These are phyloP conservation scores for Gavialis gangeticus DNA, from an alignment of 2,113 vertebrate species.

Conservation along the genomic window DNA sequence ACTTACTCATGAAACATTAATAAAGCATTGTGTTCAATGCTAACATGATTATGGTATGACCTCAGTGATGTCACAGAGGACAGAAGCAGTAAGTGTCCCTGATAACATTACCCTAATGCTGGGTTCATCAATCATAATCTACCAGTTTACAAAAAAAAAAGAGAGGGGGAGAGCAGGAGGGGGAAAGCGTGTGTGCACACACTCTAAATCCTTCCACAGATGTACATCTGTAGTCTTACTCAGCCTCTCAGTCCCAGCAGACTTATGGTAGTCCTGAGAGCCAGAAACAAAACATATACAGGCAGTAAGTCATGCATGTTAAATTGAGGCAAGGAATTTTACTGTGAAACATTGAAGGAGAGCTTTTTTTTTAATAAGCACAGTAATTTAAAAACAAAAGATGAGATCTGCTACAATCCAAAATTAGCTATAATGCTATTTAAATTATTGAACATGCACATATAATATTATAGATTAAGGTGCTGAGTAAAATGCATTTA, in stretches of 20 bases:
- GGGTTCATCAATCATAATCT: conserved; percentile 91
- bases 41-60: conserved; percentile 89
- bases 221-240: conserved; percentile 77
- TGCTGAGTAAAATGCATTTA: conserved; percentile 36
- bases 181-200: not conserved
- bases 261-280: conserved; percentile 53
- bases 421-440: conserved; percentile 60
- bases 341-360: conserved; percentile 51
- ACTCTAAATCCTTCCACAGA: conserved; percentile 73
- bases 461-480: conserved; percentile 50
- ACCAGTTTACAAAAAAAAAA: conserved; percentile 69
- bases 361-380: conserved; percentile 49
- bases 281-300: conserved; percentile 78
- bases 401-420: conserved; percentile 48
- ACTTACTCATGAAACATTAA: conserved; percentile 89
- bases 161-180: no score
- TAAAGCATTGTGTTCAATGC: conserved; percentile 86
- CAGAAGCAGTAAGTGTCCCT: conserved; percentile 83
- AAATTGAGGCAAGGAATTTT: conserved; percentile 69
- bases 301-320: conserved; percentile 71
- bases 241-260: conserved; percentile 70
- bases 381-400: conserved; percentile 71
- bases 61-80: conserved; percentile 85
- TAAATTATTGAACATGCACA: conserved; percentile 42
- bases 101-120: conserved; percentile 89